Conservation (phyloP, 2,113 vertebrate species). For the Podarcis muralis region DNA sequence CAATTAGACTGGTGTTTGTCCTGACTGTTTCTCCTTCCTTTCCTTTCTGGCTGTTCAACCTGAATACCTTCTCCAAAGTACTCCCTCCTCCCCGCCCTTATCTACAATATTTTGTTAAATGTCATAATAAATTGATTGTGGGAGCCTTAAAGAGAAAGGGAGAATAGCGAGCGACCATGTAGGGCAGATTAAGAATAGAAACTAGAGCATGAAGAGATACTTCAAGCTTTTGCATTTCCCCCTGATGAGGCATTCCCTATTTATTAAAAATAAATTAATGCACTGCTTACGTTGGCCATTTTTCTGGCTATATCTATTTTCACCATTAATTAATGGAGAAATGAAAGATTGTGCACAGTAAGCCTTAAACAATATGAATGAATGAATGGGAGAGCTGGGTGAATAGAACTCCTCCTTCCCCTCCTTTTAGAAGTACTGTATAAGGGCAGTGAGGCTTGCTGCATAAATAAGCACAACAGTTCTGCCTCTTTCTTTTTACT, state of each 20-base stretch:
- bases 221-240: constrained; percentile 64
- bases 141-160: constrained; percentile 68
- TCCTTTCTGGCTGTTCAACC: constrained; percentile 70
- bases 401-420: constrained; percentile 22
- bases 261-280: constrained; percentile 75
- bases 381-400: constrained; percentile 47
- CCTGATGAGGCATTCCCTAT: constrained; percentile 55
- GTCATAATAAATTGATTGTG: constrained; percentile 72
- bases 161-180: constrained; percentile 56
- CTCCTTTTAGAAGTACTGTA: neutral
- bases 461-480: constrained; percentile 48
- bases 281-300: constrained; percentile 55
- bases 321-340: constrained; percentile 71
- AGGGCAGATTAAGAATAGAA: constrained; percentile 73
- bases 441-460: constrained; percentile 3
- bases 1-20: constrained; percentile 76
- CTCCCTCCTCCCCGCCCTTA: constrained; percentile 61
- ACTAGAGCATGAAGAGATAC: constrained; percentile 70
- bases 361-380: constrained; percentile 60
- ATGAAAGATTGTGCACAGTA: constrained; percentile 56
- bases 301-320: constrained; percentile 65
- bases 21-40: constrained; percentile 45
- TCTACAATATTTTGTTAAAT: constrained; percentile 71
- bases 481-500: constrained; percentile 37
- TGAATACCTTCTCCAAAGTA: constrained; percentile 74